Evolutionary conservation across 2,113 vertebrate species (phyloP).

Genomic region (Pipa parva): DNA sequence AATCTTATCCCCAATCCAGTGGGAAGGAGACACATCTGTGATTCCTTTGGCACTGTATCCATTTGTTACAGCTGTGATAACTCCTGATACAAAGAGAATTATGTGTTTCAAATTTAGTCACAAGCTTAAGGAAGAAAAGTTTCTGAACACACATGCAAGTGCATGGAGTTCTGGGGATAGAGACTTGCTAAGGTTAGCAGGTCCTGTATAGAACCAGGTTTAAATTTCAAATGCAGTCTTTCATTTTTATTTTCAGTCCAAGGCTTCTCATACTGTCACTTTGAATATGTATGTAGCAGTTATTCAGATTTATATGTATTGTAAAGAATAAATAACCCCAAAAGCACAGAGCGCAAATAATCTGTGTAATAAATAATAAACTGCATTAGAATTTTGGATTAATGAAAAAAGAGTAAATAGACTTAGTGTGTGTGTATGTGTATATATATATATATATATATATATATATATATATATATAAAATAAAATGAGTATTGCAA

Average conservation of each 20-base stretch:
- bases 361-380: no score
- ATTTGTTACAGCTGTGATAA: conserved; percentile 64
- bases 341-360: no score
- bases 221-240: conserved; percentile 20
- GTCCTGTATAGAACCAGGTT: conserved; percentile 24
- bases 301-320: conserved; percentile 13
- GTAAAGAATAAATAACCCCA: conserved; percentile 31
- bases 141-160: conserved; percentile 46
- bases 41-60: conserved; percentile 53
- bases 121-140: conserved; percentile 51
- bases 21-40: conserved; percentile 60
- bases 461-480: no score
- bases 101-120: conserved; percentile 48
- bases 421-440: no score
- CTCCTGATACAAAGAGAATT: conserved; percentile 53
- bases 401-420: no score
- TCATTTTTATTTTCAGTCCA: conserved; percentile 39
- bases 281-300: conserved; percentile 44
- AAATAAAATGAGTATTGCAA: no score
- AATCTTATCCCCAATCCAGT: conserved; percentile 28
- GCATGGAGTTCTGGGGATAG: conserved; percentile 26
- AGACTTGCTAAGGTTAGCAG: conserved; percentile 44
- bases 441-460: no score
- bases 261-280: conserved; percentile 43
- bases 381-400: no score